Evolutionary conservation across 2,113 vertebrate genomes (phyloP).

Genomic region (Crotalus horridus): DNA sequence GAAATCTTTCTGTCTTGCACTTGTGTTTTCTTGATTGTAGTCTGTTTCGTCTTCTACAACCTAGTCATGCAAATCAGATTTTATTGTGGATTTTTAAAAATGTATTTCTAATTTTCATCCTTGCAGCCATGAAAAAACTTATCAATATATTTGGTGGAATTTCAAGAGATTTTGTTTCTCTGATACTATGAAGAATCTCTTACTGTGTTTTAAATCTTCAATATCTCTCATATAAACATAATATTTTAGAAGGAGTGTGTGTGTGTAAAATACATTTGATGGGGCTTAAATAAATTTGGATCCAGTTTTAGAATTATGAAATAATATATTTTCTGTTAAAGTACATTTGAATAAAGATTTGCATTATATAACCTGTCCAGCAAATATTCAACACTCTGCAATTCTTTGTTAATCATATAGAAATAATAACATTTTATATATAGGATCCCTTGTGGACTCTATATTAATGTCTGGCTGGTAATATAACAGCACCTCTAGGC

Average conservation of each 20-base stretch:
- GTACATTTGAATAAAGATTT: neutral
- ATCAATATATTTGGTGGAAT: neutral
- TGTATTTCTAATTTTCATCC: neutral
- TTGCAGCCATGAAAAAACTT: neutral
- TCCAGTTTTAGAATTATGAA: neutral
- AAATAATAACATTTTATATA: constrained; percentile 57
- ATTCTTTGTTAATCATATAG: constrained; percentile 47
- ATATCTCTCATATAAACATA: neutral
- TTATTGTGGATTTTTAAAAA: neutral
- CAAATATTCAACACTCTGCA: constrained; percentile 46
- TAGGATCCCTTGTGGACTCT: constrained; percentile 67
- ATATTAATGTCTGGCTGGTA: constrained; percentile 76
- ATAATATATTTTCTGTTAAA: neutral
- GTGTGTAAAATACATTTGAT: neutral
- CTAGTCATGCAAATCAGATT: neutral
- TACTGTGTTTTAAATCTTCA: neutral
- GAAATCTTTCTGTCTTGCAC: neutral
- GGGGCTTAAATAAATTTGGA: neutral
- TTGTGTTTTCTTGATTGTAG: neutral
- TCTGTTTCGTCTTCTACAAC: neutral
- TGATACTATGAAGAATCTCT: neutral
- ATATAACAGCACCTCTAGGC: constrained; percentile 79
- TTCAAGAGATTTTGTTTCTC: neutral
- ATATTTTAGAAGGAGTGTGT: neutral
- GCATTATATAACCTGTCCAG: constrained; percentile 53